Base-by-base conservation (phyloP, 2,113 vertebrate genomes). In the Ardeotis arabs region DNA sequence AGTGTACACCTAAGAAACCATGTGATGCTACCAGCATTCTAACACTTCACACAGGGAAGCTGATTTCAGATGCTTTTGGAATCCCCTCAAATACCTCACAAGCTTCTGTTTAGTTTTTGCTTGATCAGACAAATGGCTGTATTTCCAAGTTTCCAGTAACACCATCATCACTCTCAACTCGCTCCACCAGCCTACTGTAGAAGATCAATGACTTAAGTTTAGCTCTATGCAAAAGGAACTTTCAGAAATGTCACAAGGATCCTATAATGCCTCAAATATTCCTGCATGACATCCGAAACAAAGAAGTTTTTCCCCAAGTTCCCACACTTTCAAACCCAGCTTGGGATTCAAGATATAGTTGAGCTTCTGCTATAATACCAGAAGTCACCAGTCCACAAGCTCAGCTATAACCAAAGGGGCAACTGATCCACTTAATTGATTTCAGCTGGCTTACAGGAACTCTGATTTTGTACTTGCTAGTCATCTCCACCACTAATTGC, bases 1-100 rank as follows among this genome's bases (percentile, higher is more conserved):
- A 83, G 29, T 0, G 0, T 22, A 69, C 33, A 52, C 2, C 0
- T 2, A 60, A 44, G 47, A 53, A 87, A 55, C 77, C 15, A 5
- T 2, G 7, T 1, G 0, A 52, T 14, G 44, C 72, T 47, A 60
- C 29, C 62, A 85, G 59, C 53, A 64, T 23, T 59, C 19, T 53
- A 52, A 82, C 27, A n/a, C 56, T 37, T 49, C 49, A 55, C 59
- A 37, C 18, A n/a, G 68, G 10, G 7, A 45, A 56, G 21, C 9
- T 66, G 41, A 63, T 0, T 64, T 74, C 23, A 45, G 47, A 27
- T 29, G 37, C n/a, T 79, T 76, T 17, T 60, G 39, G 20, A 89
- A 84, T 28, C 11, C 39, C 20, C 20, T 37, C 33, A 37, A 69
- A 76, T 11, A 66, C 49, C 78, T 70, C 1, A 62, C 39, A 69